Evolutionary conservation across 2,113 vertebrate species (phyloP), one percentile per base, ranked within the genome.

Genomic region (Myocastor coypus): DNA sequence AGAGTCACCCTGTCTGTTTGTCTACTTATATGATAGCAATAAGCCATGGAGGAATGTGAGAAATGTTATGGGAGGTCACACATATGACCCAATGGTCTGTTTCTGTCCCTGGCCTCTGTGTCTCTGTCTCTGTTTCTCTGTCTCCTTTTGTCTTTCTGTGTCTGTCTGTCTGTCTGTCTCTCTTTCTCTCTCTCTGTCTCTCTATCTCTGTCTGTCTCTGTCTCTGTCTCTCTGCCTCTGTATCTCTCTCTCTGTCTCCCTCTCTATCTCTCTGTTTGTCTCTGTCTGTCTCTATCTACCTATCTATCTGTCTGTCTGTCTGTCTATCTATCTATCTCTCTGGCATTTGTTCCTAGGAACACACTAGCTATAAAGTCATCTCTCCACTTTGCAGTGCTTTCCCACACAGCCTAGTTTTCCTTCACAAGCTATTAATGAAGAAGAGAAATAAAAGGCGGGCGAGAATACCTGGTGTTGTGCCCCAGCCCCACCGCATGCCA

Each of bases 1-100:
- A 92, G 42, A 78, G 59, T 94, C 71, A 85, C 46, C 8, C 16
- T 75, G 12, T 81, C 69, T 90, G 30, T 77, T 81, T 92, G 50
- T 34, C 42, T 52, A 34, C 30, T 34, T 55, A 55, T 34, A 13
- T 7, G 37, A 64, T 46, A 77, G 64, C 28, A 91, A 82, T 20
- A 59, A 19, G 52, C 81, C 77, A 55, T 8, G 40, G 80, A 59
- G 42, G 57, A 77, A 69, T 82, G 92, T 42, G 83, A 96, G 71
- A 88, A 87, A 55, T 59, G 78, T 73, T 66, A 52, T 1, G 7
- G 50, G 52, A 83, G 50, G 77, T 69, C 68, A 63, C 46, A 57
- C n/a, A 37, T 8, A 5, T 37, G 80, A 50, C 22, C 68, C n/a
- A 64, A 22, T 50, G 63, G 10, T 2, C 42, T 12, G 42, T 83